phyloP scores from a whole-genome alignment of 2,113 vertebrate species.

The Trogon surrucura region DNA sequence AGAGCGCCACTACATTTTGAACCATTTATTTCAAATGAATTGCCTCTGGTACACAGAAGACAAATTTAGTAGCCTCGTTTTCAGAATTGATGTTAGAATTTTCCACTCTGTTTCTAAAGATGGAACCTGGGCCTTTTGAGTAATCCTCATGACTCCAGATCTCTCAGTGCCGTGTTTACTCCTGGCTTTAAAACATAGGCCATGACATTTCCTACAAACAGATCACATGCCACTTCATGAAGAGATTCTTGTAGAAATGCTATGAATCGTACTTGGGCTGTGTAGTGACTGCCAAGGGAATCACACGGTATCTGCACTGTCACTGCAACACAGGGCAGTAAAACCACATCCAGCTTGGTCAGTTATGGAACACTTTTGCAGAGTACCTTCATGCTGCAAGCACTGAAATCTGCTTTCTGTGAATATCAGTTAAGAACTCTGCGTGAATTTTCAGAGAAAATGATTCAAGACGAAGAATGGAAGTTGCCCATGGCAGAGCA shows the following conservation, averaged over 20 bases:
- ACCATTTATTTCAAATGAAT: not conserved
- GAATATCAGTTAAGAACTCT: not conserved
- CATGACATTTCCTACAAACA: accelerated
- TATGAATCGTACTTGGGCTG: not conserved
- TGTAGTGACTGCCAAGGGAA: not conserved
- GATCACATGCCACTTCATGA: not conserved
- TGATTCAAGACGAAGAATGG: not conserved
- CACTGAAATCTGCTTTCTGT: not conserved
- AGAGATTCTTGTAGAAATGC: not conserved
- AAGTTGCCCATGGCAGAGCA: not conserved
- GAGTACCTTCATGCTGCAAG: accelerated
- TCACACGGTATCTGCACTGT: not conserved
- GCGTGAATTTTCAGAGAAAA: not conserved
- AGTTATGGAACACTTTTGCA: not conserved
- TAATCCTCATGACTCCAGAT: not conserved
- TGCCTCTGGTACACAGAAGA: not conserved
- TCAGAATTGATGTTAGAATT: not conserved
- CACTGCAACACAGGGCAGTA: not conserved
- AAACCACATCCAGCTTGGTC: not conserved
- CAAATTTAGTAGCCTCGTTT: not conserved
- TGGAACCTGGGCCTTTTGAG: not conserved
- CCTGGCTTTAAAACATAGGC: not conserved
- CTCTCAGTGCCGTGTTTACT: not conserved
- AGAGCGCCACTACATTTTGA: not conserved
- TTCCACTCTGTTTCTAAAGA: not conserved